Conservation (phyloP, 64 coral and sea anemone genomes). For the Actinia tenebrosa region DNA sequence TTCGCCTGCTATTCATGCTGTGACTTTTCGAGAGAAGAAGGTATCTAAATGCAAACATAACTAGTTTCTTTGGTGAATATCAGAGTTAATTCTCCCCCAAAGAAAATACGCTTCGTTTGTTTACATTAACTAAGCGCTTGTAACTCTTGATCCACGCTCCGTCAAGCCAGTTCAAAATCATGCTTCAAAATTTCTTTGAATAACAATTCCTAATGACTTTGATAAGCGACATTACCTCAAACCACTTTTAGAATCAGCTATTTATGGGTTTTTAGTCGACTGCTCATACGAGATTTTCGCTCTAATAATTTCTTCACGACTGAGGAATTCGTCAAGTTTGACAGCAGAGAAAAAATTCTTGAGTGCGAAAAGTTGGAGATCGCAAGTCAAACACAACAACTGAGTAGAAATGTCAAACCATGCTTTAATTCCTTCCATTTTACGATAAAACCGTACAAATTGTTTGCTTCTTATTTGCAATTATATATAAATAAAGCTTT, state of each 20-base stretch:
- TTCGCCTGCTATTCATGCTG: not conserved
- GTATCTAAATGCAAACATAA: not conserved
- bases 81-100: not conserved
- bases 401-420: slow-evolving; percentile 70
- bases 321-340: slow-evolving; percentile 34
- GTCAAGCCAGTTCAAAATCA: not conserved
- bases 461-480: slow-evolving; percentile 80
- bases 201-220: not conserved
- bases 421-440: slow-evolving; percentile 79
- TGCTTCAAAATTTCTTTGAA: not conserved
- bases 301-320: slow-evolving; percentile 22
- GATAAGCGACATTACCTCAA: not conserved
- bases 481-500: slow-evolving; percentile 72
- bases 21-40: not conserved
- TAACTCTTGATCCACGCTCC: slow-evolving; percentile 13
- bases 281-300: slow-evolving; percentile 26
- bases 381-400: slow-evolving; percentile 7
- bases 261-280: slow-evolving; percentile 8
- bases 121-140: slow-evolving; percentile 43
- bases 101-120: slow-evolving; percentile 41
- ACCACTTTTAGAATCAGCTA: not conserved
- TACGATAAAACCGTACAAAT: slow-evolving; percentile 96
- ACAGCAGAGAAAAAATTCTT: slow-evolving; percentile 16
- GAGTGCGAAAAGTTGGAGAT: not conserved
- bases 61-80: slow-evolving; percentile 1